These are phyloP conservation scores for Pristionchus maxplancki DNA, from an alignment of 2,888 invertebrate genomes.

Conservation along the genomic window DNA sequence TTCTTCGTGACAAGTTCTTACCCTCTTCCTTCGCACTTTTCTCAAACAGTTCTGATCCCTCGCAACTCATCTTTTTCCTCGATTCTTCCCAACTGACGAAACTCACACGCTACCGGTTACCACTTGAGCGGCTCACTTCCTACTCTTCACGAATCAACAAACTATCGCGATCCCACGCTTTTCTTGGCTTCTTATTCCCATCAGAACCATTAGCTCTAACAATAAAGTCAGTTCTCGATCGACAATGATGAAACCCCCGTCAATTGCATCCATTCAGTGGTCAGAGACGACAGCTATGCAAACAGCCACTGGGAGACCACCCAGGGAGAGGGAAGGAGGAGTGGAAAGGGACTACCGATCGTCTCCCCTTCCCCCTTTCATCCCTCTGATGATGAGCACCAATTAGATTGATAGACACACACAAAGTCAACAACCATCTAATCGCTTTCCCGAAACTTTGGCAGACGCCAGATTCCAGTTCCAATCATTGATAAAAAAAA, in stretches of 20 bases:
- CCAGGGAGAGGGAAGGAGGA: conserved; percentile 30
- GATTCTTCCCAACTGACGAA: background rate
- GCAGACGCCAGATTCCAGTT: background rate
- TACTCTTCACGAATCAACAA: background rate
- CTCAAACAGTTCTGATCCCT: conserved; percentile 41
- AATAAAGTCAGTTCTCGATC: background rate
- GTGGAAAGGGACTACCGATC: conserved; percentile 10
- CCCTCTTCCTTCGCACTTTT: background rate
- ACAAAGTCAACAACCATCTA: background rate
- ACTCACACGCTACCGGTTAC: conserved; percentile 36
- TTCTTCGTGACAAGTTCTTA: background rate
- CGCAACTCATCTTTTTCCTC: background rate
- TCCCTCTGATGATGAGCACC: conserved; percentile 15
- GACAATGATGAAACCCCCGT: background rate
- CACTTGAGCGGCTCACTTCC: conserved; percentile 24
- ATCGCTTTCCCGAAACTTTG: background rate
- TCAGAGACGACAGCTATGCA: conserved; percentile 39
- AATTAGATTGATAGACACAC: background rate
- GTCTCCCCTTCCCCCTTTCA: background rate
- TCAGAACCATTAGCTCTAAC: background rate
- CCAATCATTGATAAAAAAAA: background rate
- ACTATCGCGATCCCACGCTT: background rate
- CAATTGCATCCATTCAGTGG: conserved; percentile 28
- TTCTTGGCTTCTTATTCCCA: background rate
- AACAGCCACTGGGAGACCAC: background rate